Conservation (phyloP, 2,888 invertebrate species). For the Margaritifera margaritifera region DNA sequence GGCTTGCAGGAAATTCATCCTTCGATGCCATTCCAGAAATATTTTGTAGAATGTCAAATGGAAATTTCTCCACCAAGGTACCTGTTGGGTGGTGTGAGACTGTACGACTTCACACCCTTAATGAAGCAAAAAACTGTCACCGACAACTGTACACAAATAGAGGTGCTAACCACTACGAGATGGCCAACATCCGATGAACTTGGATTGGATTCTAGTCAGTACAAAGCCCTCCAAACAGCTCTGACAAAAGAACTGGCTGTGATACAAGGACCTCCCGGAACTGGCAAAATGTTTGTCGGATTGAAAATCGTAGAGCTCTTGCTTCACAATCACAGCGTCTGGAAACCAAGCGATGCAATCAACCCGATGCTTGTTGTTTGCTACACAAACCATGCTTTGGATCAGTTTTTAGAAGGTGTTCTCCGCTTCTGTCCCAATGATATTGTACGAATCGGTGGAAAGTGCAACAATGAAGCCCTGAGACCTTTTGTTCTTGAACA, state of each 20-base stretch:
- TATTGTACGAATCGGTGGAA: constrained; percentile 65
- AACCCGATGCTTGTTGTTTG: constrained; percentile 69
- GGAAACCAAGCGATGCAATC: constrained; percentile 57
- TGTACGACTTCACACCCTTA: constrained; percentile 26
- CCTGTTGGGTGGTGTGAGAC: constrained; percentile 19
- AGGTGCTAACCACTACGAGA: constrained; percentile 26
- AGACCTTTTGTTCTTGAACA: constrained; percentile 38
- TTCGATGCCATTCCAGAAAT: constrained; percentile 50
- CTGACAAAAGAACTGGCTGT: constrained; percentile 67
- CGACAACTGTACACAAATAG: too few species aligned
- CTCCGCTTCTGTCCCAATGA: constrained; percentile 35
- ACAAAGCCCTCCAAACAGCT: constrained; percentile 60
- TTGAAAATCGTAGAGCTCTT: constrained; percentile 81
- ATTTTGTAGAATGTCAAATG: constrained; percentile 50
- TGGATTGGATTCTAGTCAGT: constrained; percentile 53
- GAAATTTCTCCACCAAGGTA: constrained; percentile 49
- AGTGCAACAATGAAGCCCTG: constrained; percentile 52
- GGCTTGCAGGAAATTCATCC: constrained; percentile 78
- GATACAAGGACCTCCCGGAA: constrained; percentile 84
- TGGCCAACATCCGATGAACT: constrained; percentile 43
- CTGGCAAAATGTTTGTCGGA: constrained; percentile 88
- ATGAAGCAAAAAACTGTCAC: too few species aligned
- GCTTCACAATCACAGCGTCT: constrained; percentile 76
- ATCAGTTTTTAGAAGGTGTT: constrained; percentile 69
- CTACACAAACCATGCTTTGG: constrained; percentile 72